Percentiles rank a stretch among this genome's conserved stretches.
These are phyloP conservation scores for Lycopodina hypogea DNA, from an alignment of 37 sponge, comb jelly and placozoan genomes.

Conservation along the genomic window DNA sequence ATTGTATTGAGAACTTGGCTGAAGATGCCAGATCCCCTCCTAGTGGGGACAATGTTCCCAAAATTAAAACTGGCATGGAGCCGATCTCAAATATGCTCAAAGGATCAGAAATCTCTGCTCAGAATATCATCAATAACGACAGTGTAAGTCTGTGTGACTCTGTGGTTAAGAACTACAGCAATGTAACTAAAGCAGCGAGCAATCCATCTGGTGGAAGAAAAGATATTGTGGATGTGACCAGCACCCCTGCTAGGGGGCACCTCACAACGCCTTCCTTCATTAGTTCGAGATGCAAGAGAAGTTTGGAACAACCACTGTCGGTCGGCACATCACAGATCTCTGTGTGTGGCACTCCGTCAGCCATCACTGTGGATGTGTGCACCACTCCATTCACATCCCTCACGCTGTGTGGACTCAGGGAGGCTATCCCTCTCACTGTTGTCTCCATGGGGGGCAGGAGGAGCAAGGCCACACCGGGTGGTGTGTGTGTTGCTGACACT, in stretches of 20 bases:
- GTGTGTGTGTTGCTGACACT: background rate
- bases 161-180: no score
- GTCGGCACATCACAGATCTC: background rate
- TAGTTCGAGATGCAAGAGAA: constrained; percentile 10
- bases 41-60: no score
- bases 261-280: constrained; percentile 23
- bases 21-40: no score
- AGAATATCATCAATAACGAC: no score
- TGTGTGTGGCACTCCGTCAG: background rate
- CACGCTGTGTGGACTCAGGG: background rate
- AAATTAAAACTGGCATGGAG: no score
- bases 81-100: no score
- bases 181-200: no score
- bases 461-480: constrained; percentile 25
- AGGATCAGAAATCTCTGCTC: no score
- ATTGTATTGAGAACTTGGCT: no score
- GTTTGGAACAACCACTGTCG: background rate
- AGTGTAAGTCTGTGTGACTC: no score
- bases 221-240: background rate
- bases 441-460: constrained; percentile 23
- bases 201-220: no score
- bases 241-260: background rate
- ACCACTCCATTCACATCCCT: constrained; percentile 14
- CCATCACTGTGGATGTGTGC: background rate
- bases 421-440: background rate